Conservation (phyloP, 2,888 invertebrate species). For the Erebia ligea region DNA sequence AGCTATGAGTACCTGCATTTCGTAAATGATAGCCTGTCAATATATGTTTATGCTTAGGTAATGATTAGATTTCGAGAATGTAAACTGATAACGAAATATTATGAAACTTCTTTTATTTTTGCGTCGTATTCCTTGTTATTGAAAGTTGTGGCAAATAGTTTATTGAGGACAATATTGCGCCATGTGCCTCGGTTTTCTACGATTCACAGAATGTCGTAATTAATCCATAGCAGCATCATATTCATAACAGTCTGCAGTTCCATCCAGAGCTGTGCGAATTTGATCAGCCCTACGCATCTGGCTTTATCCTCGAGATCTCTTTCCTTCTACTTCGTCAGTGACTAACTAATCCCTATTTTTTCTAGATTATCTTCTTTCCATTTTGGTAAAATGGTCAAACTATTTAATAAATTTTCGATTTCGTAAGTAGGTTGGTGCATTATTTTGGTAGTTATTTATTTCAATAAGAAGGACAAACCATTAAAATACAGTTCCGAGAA, state of each 20-base stretch:
- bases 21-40: conserved; percentile 12
- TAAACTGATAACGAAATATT: conserved; percentile 2
- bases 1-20: background rate
- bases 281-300: background rate
- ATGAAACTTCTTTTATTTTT: background rate
- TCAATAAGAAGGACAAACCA: conserved; percentile 11
- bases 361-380: background rate
- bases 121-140: background rate
- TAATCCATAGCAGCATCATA: too few species aligned
- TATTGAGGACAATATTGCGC: background rate
- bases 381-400: too few species aligned
- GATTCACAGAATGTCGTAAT: background rate
- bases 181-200: background rate
- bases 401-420: too few species aligned
- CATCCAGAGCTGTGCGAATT: background rate
- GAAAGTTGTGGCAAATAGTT: background rate
- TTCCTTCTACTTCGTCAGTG: background rate
- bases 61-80: background rate
- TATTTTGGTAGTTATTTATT: background rate
- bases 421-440: background rate
- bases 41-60: background rate
- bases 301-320: background rate
- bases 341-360: too few species aligned
- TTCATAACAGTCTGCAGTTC: too few species aligned
- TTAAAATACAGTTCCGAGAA: conserved; percentile 13